Evolutionary conservation across 1,140 invertebrate species (phyloP), one percentile per base, ranked within the genome.

Genomic region (Littorina saxatilis): DNA sequence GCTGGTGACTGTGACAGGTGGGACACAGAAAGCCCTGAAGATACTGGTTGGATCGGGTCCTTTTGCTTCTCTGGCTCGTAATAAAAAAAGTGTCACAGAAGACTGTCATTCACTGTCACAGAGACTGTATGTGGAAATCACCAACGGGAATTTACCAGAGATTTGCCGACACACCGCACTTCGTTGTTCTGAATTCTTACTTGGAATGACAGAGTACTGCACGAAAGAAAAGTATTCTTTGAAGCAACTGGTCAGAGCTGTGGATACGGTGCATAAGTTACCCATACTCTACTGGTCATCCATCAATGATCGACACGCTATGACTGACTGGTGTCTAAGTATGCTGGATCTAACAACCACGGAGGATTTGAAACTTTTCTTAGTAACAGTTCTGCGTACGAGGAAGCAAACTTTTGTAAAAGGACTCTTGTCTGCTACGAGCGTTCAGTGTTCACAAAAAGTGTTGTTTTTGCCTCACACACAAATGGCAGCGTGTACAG

Each of bases 241-340:
- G n/a, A 0, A 39, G 9, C 74, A 32, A n/a, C 29, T 76, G 17
- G 4, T 55, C 9, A 37, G 39, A 9, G 74, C 74, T 23, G 52
- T 58, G 11, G 74, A 76, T 37, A 47, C 74, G 20, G 52, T 35
- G 20, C 74, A 76, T 39, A 13, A 58, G 2, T 29, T 58, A 37
- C 74, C 74, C 27, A 27, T 76, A 11, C 23, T 76, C 23, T 76
- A 76, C 74, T 76, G 74, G 74, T 76, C 74, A 1, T 20, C 23
- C 17, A 37, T 43, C 17, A 27, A 20, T 5, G 27, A 27, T 13
- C 58, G 27, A 23, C 23, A 11, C 47, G n/a, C 17, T 11, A 47
- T 76, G 9, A 37, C 52, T 5, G 27, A 37, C 15, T 76, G 47
- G 74, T 58, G 29, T 58, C 74, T 76, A 39, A 23, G 40, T 23